These are phyloP conservation scores for Seriola quinqueradiata DNA, from an alignment of 2,113 vertebrate species.

Conservation along the genomic window DNA sequence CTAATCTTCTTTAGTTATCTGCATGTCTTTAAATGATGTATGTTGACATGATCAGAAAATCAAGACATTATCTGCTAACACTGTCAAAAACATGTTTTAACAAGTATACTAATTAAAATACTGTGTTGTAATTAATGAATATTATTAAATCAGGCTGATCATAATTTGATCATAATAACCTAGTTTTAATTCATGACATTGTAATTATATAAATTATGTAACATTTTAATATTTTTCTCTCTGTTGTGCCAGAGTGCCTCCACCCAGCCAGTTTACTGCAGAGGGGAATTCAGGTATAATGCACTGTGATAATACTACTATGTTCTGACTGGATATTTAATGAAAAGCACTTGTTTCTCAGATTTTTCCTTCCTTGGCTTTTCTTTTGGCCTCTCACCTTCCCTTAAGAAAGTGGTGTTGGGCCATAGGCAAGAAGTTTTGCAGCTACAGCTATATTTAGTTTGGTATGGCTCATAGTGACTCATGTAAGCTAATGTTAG, in stretches of 20 bases:
- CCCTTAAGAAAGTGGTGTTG: background rate
- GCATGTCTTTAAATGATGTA: constrained; percentile 30
- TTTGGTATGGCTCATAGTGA: background rate
- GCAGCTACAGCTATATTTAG: background rate
- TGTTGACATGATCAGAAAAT: constrained; percentile 29
- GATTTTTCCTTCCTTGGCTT: background rate
- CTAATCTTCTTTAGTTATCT: constrained; percentile 42
- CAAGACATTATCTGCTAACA: constrained; percentile 27
- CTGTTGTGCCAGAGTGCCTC: constrained; percentile 71
- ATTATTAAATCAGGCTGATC: background rate
- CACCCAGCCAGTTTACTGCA: constrained; percentile 71
- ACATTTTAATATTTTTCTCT: constrained; percentile 18
- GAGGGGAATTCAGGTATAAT: constrained; percentile 68
- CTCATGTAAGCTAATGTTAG: no score
- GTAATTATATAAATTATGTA: background rate
- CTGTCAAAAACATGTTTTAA: constrained; percentile 14
- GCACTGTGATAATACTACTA: background rate
- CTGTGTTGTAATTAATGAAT: constrained; percentile 3
- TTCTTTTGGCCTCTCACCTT: background rate
- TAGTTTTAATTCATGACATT: background rate
- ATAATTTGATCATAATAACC: constrained; percentile 12
- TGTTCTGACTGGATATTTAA: background rate
- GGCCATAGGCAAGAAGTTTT: background rate
- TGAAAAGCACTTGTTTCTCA: background rate
- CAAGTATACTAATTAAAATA: constrained; percentile 5